Base-by-base conservation (phyloP, 2,888 invertebrate species). In the Opisthograptis luteolata region DNA sequence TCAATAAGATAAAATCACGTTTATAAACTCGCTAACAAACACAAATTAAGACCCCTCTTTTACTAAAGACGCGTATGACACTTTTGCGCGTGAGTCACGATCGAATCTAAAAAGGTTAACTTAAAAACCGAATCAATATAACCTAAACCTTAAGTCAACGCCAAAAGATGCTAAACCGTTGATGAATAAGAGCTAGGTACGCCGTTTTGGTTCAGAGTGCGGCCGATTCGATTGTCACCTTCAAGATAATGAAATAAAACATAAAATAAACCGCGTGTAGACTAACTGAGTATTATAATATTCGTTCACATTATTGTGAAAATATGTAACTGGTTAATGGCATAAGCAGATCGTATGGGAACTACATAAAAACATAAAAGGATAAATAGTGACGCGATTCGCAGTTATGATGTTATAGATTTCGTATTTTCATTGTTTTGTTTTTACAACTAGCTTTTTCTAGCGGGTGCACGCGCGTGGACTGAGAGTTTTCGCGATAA, bases 31-130 rank as follows among this genome's bases (percentile, higher is more conserved):
- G 66, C 67, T 64, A 70, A 70, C 64, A 62, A 62, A 72, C 66
- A 66, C 59, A 67, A 72, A 73, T 73, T 71, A 72, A 73, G 60
- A 58, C 46, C 68, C n/a, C 64, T 65, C 60, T 66, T 71, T 66
- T 68, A 62, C 60, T 68, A 66, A 70, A 62, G 60, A 58, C 58
- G 47, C 56, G 43, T 51, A 60, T 63, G 70, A 72, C 70, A 73
- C 67, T 61, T 68, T 67, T 64, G 64, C 49, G 60, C 59, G 65
- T 60, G 25, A 49, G 3, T 43, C 49, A 52, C 39, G 9, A 12
- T 6, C 1, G 3, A 19, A 40, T n/a, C 9, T 0, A 7, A 22
- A 15, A 25, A 24, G 7, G 7, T 19, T 20, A 20, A 66, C 37
- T 7, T 22, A 0, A 17, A 6, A 5, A n/a, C 2, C 4, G 0